Base-by-base conservation (phyloP, 2,888 invertebrate species). In the Uloborus plumipes region DNA sequence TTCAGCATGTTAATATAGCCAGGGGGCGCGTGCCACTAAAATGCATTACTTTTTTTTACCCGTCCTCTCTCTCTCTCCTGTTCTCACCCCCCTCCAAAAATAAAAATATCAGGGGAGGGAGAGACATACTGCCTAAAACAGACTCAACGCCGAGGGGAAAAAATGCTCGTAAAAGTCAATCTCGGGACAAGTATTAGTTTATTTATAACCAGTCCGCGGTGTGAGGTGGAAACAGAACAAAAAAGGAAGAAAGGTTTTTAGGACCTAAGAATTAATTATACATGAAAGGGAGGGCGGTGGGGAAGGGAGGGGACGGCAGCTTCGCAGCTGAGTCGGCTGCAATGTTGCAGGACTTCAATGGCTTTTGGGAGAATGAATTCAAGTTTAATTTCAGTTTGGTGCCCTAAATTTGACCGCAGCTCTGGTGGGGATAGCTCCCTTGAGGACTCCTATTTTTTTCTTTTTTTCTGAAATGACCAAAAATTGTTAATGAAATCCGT, bases 141-240 rank as follows among this genome's bases (percentile, higher is more conserved):
- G 67, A 66, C 72, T 20, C 58, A 18, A 49, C 39, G 49, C 15
- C 16, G 16, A 51, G 64, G 39, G 53, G 14, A 53, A 64, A 55
- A 62, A 49, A n/a, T 11, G 58, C 22, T 69, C 80, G 58, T 80
- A 80, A 80, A 80, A 80, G 80, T 80, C 80, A 74, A 73, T 74
- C 72, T 11, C 39, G 61, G 69, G n/a, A 39, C 74, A 64, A 80
- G 74, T 66, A 74, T 69, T 69, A 80, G 80, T 65, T 80, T 80
- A 80, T 80, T 80, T 80, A 80, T 74, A 80, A 64, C 74, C 69
- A 62, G 67, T 22, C 15, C 61, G 50, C 47, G 58, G 66, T 11
- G 47, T 11, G 65, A 39, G 39, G 39, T 39, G 39, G 39, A 39
- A 39, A 39, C 39, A 39, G 39, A 39, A 39, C 39, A 39, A 39